Base-by-base conservation (phyloP, 2,888 invertebrate species). In the Epirrhoe alternata region DNA sequence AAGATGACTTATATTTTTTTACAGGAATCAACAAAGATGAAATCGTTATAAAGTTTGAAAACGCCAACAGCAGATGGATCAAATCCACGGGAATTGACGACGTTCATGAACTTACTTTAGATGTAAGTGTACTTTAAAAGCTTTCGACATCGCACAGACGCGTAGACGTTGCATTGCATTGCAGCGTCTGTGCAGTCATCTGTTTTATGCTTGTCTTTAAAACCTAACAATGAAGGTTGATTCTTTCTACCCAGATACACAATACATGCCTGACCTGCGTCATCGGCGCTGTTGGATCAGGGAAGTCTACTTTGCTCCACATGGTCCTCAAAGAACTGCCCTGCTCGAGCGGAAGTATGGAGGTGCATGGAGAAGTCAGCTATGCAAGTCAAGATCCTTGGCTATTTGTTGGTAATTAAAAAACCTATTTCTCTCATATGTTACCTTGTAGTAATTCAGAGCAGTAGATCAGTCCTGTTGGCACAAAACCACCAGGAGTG, bases 371-470 rank as follows among this genome's bases (percentile, higher is more conserved):
- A 4, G 91, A 88, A 55, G 81, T 96, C 0, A 96, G 96, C 31
- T 98, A 98, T 79, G 96, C 97, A 0, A 94, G 96, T 47, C 97
- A 98, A 80, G 96, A 97, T 75, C 95, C 98, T 0, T 98, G 98
- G 98, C 89, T 97, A 6, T 96, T 96, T 77, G 95, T 78, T 91
- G 95, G 92, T 90, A 77, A 75, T 17, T 10, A 16, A 4, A 14
- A 16, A 6, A 57, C 30, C 6, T 8, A 14, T 24, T 3, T 3
- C n/a, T n/a, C n/a, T n/a, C n/a, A n/a, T n/a, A n/a, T n/a, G n/a
- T n/a, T n/a, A n/a, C n/a, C n/a, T n/a, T n/a, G n/a, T n/a, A n/a
- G n/a, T n/a, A n/a, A n/a, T n/a, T n/a, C n/a, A n/a, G n/a, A n/a
- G n/a, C n/a, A n/a, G n/a, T n/a, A n/a, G n/a, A n/a, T n/a, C n/a